phyloP scores from a whole-genome alignment of 1,140 invertebrate genomes.

The Atopsyche davidsoni region DNA sequence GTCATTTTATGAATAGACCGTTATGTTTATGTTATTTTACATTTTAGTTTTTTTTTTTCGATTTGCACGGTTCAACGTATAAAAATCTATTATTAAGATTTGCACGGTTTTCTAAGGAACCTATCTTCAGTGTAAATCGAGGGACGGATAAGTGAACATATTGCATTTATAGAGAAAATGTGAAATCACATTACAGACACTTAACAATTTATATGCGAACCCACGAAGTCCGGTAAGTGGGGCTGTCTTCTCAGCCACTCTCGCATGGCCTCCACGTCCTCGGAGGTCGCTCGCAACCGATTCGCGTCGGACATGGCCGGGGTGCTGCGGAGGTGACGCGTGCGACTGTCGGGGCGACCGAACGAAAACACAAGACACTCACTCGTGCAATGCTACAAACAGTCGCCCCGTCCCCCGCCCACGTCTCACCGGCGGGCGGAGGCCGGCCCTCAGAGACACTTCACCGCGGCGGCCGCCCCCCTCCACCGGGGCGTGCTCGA shows the following conservation, averaged over 20 bases:
- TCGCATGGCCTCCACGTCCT: conserved; percentile 17
- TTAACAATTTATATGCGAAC: conserved; percentile 11
- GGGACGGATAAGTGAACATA: no score
- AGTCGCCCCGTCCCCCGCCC: no score
- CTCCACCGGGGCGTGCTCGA: no score
- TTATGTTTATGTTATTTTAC: not conserved
- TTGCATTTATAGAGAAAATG: not conserved
- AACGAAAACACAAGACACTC: no score
- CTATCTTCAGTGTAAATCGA: not conserved
- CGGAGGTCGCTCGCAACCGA: conserved; percentile 6
- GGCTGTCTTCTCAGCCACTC: conserved; percentile 22
- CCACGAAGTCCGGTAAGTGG: conserved; percentile 22
- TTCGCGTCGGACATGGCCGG: not conserved
- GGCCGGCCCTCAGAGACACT: no score
- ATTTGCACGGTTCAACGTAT: not conserved
- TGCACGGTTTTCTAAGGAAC: not conserved
- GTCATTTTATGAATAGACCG: no score
- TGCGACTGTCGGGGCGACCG: no score
- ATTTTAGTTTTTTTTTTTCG: not conserved
- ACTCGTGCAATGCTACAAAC: no score
- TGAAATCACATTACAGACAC: not conserved
- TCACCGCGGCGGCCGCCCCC: no score
- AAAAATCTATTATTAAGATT: not conserved
- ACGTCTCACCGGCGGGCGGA: no score
- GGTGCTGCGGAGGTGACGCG: not conserved